These are phyloP conservation scores for Aphelocoma coerulescens DNA, from an alignment of 2,113 vertebrate species.

Conservation along the genomic window DNA sequence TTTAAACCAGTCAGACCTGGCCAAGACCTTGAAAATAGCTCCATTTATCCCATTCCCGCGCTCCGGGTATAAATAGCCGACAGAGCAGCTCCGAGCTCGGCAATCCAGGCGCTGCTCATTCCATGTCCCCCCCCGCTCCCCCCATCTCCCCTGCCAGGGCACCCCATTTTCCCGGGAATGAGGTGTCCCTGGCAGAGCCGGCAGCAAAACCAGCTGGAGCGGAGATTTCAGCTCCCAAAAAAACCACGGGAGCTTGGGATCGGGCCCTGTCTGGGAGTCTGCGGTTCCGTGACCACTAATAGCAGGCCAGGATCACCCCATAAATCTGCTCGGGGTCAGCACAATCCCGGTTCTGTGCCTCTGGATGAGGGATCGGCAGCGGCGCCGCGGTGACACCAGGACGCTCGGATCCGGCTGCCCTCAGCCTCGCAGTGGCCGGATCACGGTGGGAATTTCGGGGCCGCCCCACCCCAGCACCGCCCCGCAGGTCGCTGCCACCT, in stretches of 20 bases:
- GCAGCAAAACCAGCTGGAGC: not conserved
- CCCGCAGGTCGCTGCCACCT: not conserved
- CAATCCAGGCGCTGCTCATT: not conserved
- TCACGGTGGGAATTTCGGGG: accelerated
- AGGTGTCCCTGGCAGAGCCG: not conserved
- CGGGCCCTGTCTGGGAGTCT: constrained; percentile 25
- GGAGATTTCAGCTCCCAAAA: not conserved
- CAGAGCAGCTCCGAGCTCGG: not conserved
- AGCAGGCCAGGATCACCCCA: constrained; percentile 25
- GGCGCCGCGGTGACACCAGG: not conserved
- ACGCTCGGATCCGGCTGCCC: accelerated
- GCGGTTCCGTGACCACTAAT: constrained; percentile 42
- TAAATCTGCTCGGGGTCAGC: not conserved
- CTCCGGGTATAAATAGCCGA: constrained; percentile 47
- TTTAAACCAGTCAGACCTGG: constrained; percentile 65
- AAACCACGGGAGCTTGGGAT: not conserved
- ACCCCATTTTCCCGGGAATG: not conserved
- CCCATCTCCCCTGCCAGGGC: not conserved
- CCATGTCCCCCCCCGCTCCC: not conserved
- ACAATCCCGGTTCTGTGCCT: not conserved
- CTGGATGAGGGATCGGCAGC: accelerated
- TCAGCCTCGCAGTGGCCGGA: accelerated
- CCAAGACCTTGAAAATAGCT: constrained; percentile 66
- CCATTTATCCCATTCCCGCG: constrained; percentile 49
- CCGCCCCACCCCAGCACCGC: not conserved